Percentiles rank a stretch among this genome's conserved stretches.
phyloP scores from a whole-genome alignment of 2,797 vertebrate genomes.

The Telmatherina bonti region DNA sequence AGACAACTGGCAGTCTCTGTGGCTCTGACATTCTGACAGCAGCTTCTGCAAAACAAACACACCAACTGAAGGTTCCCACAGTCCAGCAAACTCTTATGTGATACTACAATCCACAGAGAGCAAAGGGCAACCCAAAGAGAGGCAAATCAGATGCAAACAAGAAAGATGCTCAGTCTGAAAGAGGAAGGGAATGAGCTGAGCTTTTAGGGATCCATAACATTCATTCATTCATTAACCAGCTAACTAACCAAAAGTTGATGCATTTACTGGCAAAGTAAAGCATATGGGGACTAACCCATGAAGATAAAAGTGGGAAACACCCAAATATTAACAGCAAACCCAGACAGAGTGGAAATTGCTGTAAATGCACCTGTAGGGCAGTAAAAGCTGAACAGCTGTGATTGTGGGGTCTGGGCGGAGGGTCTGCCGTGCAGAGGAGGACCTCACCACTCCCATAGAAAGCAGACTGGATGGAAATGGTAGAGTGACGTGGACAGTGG shows the following conservation, averaged over 20 bases:
- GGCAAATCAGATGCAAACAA: conserved; percentile 22
- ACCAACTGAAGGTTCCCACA: neutral
- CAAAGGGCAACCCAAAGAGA: neutral
- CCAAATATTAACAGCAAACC: neutral
- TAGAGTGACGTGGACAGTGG: conserved; percentile 93
- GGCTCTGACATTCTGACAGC: conserved; percentile 95
- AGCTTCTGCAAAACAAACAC: conserved; percentile 87
- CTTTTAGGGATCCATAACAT: neutral
- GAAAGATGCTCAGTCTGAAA: neutral
- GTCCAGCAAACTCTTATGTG: neutral
- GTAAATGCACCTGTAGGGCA: conserved; percentile 89
- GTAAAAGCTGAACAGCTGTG: conserved; percentile 88
- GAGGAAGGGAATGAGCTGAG: neutral
- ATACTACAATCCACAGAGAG: neutral
- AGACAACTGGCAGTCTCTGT: conserved; percentile 91
- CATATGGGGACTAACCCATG: neutral
- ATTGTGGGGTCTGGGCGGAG: conserved; percentile 48
- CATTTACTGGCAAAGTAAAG: neutral
- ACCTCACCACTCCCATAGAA: conserved; percentile 86
- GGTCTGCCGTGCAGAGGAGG: conserved; percentile 70
- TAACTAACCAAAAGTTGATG: neutral
- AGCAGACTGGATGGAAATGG: conserved; percentile 92
- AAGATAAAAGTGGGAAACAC: conserved; percentile 2
- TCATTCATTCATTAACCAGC: neutral
- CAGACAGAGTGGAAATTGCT: conserved; percentile 21